Evolutionary conservation across 2,113 vertebrate species (phyloP).

Genomic region (Scolopax mira): DNA sequence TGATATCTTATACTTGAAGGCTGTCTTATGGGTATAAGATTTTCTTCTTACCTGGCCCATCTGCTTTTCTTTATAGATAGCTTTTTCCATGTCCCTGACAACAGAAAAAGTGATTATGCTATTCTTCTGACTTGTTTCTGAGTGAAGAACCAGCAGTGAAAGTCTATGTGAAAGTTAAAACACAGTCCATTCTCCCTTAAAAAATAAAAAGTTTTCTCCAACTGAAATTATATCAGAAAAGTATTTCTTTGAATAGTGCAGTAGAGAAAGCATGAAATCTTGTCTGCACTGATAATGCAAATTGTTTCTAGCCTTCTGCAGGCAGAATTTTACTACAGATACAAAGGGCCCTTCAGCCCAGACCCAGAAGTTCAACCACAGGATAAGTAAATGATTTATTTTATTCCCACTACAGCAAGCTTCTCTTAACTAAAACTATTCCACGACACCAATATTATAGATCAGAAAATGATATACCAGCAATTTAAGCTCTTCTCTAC

Average conservation of each 20-base stretch:
- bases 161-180: neutral
- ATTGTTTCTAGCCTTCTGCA: neutral
- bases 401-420: neutral
- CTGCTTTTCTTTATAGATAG: neutral
- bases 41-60: neutral
- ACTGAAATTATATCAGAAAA: neutral
- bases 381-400: neutral
- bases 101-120: neutral
- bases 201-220: neutral
- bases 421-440: neutral
- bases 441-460: neutral
- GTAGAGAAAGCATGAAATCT: neutral
- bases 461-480: neutral
- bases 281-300: neutral
- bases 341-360: neutral
- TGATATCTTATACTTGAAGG: fast-evolving
- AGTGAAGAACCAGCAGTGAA: neutral
- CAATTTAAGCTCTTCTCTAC: neutral
- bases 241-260: neutral
- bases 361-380: neutral
- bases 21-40: neutral
- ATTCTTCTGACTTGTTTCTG: neutral
- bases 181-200: neutral
- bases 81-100: neutral
- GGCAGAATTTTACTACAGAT: neutral